Evolutionary conservation across 2,113 vertebrate genomes (phyloP), one percentile per base, ranked within the genome.

Genomic region (Pungitius pungitius): DNA sequence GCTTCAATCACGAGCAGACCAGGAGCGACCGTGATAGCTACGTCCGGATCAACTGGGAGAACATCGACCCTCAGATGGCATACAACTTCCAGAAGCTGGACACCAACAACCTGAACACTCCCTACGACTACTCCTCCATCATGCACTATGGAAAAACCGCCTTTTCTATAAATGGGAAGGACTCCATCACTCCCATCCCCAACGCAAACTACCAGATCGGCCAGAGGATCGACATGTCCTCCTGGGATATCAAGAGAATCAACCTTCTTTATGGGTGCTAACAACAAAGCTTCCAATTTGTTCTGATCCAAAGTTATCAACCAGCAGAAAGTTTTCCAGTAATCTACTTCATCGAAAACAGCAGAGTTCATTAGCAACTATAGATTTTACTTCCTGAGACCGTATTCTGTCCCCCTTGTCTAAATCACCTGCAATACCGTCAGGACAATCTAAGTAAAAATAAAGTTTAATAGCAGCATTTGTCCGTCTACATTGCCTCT

Each of bases 81-180:
- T 54, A 77, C 79, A 80, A 80, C 82, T 85, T 80, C 75, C 2
- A 70, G 27, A 79, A 27, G 45, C 49, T 52, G 27, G 0, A 0
- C 57, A 84, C 75, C 69, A 76, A 81, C 74, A 78, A 85, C 61
- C 78, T 78, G 11, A 62, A 81, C 69, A 78, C 82, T 51, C 74
- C 82, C 49, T 81, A 85, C 30, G 75, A 85, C 69, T 86, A 81
- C 65, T 47, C 35, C 51, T 81, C 82, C 82, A 74, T 85, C 58
- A 77, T 47, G 85, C 77, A 86, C 77, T 83, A 83, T 18, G 75
- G 71, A 57, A 86, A 4, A 86, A 75, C 73, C 13, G 78, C 80
- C 51, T 87, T 87, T 66, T 49, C 85, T 57, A 54, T 69, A 43
- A 20, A 22, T 7, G 60, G 64, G 8, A 7, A 0, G 43, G 65